These are phyloP conservation scores for Stichopus horrens DNA, from an alignment of 53 echinoderm and acorn worm genomes.

Conservation along the genomic window DNA sequence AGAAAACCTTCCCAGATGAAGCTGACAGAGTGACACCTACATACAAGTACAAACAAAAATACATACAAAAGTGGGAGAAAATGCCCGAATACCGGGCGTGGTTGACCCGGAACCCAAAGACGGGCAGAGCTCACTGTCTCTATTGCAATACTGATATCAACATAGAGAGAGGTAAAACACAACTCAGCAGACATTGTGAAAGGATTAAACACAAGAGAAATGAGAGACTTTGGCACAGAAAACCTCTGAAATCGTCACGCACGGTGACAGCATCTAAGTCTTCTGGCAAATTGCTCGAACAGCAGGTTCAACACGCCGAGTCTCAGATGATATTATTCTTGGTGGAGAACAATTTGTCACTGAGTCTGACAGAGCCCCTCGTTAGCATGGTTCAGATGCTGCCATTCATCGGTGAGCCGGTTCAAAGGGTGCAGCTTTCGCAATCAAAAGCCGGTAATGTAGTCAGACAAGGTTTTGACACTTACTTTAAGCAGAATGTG, in stretches of 20 bases:
- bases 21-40: not conserved
- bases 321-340: conserved; percentile 27
- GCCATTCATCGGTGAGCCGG: conserved; percentile 27
- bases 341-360: conserved; percentile 35
- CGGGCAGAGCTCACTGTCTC: conserved; percentile 17
- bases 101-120: conserved; percentile 23
- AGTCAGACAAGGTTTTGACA: not conserved
- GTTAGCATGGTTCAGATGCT: conserved; percentile 5
- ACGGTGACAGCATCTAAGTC: not conserved
- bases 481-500: conserved; percentile 13
- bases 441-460: not conserved
- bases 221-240: conserved; percentile 37
- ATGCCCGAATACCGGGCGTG: conserved; percentile 28
- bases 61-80: conserved; percentile 29
- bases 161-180: conserved; percentile 17
- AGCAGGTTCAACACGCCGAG: conserved; percentile 34
- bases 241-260: not conserved
- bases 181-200: conserved; percentile 16
- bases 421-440: conserved; percentile 1
- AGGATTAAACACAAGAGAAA: conserved; percentile 21
- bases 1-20: not conserved
- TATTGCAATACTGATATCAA: conserved; percentile 27
- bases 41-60: conserved; percentile 10
- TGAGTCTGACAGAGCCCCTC: conserved; percentile 34
- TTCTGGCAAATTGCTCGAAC: not conserved